phyloP scores from a whole-genome alignment of 2,888 invertebrate genomes.

The Limnephilus auricula region DNA sequence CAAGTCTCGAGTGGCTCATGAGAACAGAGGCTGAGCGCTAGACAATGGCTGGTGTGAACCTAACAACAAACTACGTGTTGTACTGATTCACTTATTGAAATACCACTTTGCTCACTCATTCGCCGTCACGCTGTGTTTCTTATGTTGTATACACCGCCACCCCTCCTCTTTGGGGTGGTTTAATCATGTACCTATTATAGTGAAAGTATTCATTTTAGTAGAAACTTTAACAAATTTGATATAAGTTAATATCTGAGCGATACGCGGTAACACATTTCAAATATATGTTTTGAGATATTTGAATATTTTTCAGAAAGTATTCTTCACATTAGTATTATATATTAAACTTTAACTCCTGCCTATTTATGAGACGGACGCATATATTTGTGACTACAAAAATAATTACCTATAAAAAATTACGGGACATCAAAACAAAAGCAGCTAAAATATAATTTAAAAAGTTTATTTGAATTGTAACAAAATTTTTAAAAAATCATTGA shows the following conservation, averaged over 20 bases:
- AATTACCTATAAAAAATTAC: too few relatives aligned
- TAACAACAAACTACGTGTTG: constrained; percentile 26
- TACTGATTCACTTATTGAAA: constrained; percentile 41
- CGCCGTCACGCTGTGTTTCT: neutral
- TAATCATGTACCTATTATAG: neutral
- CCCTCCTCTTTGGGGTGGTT: neutral
- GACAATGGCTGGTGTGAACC: constrained; percentile 2
- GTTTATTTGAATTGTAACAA: too few relatives aligned
- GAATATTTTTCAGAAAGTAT: too few relatives aligned
- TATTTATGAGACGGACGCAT: too few relatives aligned
- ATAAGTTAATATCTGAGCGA: neutral
- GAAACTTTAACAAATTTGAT: neutral
- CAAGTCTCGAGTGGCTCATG: constrained; percentile 43
- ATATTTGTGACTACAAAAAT: too few relatives aligned
- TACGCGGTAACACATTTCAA: neutral
- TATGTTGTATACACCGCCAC: neutral
- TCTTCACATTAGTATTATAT: too few relatives aligned
- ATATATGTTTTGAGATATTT: too few relatives aligned
- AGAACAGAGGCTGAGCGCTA: neutral
- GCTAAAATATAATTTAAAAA: too few relatives aligned
- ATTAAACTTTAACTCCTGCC: neutral
- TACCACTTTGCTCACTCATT: constrained; percentile 15
- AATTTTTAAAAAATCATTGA: too few relatives aligned
- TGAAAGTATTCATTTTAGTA: neutral
- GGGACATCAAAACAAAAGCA: too few relatives aligned